Evolutionary conservation across 2,888 invertebrate genomes (phyloP).

Genomic region (Erebia ligea): DNA sequence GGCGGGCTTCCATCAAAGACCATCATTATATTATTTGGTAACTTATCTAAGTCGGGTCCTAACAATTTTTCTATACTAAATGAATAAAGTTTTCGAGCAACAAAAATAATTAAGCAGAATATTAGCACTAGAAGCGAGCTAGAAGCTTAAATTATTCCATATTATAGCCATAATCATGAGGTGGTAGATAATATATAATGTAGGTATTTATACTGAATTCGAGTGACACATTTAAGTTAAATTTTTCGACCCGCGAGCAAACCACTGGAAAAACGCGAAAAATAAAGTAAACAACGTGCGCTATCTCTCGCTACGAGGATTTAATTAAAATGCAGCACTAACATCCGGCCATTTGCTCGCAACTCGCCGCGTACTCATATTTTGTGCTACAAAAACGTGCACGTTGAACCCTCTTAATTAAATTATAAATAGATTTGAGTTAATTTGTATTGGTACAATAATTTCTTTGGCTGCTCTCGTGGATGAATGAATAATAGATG

Average conservation of each 20-base stretch:
- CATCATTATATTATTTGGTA: too few species aligned
- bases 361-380: conserved; percentile 29
- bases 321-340: conserved; percentile 69
- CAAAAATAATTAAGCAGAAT: too few species aligned
- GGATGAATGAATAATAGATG: conserved; percentile 20
- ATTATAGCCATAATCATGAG: conserved; percentile 38
- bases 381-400: neutral
- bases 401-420: conserved; percentile 53
- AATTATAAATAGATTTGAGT: conserved; percentile 56
- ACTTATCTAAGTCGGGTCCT: too few species aligned
- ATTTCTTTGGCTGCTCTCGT: conserved; percentile 48
- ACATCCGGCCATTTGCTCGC: conserved; percentile 46
- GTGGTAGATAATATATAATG: too few species aligned
- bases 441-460: conserved; percentile 44
- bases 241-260: conserved; percentile 51
- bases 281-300: conserved; percentile 45
- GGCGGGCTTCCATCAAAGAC: too few species aligned
- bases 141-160: too few species aligned
- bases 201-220: conserved; percentile 41
- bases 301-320: conserved; percentile 59
- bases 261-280: conserved; percentile 52
- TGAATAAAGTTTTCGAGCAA: too few species aligned
- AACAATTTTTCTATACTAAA: too few species aligned
- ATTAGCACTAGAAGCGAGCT: too few species aligned
- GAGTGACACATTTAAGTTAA: conserved; percentile 51